These are phyloP conservation scores for Sceloporus undulatus DNA, from an alignment of 2,113 vertebrate genomes.

Conservation along the genomic window DNA sequence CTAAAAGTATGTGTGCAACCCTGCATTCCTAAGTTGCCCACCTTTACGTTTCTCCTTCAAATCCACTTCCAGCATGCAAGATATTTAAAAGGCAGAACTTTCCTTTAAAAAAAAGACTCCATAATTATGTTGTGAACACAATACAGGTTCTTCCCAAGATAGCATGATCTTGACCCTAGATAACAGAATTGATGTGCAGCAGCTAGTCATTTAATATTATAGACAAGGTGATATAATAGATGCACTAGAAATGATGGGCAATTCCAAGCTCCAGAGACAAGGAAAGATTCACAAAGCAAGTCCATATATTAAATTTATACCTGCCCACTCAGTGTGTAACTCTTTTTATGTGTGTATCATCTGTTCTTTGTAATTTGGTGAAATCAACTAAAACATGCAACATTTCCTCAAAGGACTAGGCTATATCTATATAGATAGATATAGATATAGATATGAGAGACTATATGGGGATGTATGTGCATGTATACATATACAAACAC, in stretches of 20 bases:
- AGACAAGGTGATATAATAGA: constrained; percentile 45
- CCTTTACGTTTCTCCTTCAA: neutral
- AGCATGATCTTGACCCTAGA: constrained; percentile 32
- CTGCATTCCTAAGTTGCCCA: neutral
- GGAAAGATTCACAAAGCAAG: constrained; percentile 68
- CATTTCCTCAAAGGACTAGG: constrained; percentile 58
- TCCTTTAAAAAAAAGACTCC: neutral
- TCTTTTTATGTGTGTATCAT: constrained; percentile 70
- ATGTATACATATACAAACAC: too few species aligned
- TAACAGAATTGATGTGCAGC: constrained; percentile 19
- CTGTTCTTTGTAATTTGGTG: constrained; percentile 71
- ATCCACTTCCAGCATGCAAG: neutral
- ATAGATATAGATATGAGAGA: neutral
- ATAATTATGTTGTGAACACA: neutral
- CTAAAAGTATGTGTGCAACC: neutral
- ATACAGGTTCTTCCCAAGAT: constrained; percentile 20
- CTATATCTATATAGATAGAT: neutral
- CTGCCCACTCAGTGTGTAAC: constrained; percentile 71
- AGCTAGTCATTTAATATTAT: constrained; percentile 47
- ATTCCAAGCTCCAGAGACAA: constrained; percentile 50
- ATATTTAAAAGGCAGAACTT: neutral
- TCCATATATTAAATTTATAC: constrained; percentile 72
- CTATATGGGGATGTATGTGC: too few species aligned
- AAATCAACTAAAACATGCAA: constrained; percentile 69
- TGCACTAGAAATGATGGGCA: constrained; percentile 55